Conservation (phyloP, 1,140 invertebrate species). For the Drosophila aff. region DNA sequence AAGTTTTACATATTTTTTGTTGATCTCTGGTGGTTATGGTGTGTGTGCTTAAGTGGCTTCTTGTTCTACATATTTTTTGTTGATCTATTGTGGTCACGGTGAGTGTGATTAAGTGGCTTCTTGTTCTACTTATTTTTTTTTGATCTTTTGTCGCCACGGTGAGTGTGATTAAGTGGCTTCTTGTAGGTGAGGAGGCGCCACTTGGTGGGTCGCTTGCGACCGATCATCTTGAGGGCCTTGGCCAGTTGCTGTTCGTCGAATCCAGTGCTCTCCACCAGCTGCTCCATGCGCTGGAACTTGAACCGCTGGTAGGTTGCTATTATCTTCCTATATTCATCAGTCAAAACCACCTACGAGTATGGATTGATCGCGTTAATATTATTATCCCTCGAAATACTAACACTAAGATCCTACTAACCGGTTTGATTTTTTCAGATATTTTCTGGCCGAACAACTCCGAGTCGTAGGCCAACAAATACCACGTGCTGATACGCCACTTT, state of each 20-base stretch:
- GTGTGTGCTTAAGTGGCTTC: no score
- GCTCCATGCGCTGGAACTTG: slow-evolving; percentile 19
- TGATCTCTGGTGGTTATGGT: no score
- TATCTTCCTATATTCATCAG: background rate
- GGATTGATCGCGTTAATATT: background rate
- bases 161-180: slow-evolving; percentile 19
- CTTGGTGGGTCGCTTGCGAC: slow-evolving; percentile 28
- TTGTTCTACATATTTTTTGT: no score
- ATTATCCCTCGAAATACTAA: background rate
- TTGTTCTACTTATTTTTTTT: background rate
- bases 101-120: slow-evolving; percentile 10
- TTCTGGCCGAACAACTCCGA: background rate
- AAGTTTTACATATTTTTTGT: background rate
- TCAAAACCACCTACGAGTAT: background rate
- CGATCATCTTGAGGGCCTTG: slow-evolving; percentile 10
- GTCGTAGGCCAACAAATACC: slow-evolving; percentile 8
- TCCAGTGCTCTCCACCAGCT: background rate
- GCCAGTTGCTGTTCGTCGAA: background rate
- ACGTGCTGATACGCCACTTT: slow-evolving; percentile 33
- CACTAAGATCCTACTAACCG: background rate
- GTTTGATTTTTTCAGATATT: background rate
- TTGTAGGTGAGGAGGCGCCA: slow-evolving; percentile 29
- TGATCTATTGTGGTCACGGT: no score
- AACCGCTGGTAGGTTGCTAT: background rate
- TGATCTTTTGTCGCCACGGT: slow-evolving; percentile 13